A percentile compares a stretch with the other conserved stretches of the same genome.
Conservation (phyloP, 2,797 vertebrate species). For the Neosalanx taihuensis region DNA sequence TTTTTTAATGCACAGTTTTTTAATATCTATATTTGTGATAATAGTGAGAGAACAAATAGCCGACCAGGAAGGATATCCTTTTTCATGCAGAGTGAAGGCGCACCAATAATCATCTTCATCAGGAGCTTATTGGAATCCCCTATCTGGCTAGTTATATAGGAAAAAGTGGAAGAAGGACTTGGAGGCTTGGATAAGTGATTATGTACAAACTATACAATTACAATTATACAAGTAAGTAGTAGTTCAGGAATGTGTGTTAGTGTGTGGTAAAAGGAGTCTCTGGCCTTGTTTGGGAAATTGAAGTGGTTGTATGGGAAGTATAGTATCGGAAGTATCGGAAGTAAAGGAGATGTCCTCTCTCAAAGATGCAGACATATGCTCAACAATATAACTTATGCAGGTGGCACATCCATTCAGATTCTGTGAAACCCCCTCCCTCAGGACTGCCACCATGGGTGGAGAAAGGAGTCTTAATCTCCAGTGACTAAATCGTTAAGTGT, state of each 20-base stretch:
- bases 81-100: no score
- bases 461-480: slow-evolving; percentile 50
- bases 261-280: not conserved
- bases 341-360: not conserved
- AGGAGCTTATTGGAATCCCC: not conserved
- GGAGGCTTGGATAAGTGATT: no score
- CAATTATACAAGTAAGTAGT: no score
- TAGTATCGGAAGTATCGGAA: not conserved
- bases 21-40: no score
- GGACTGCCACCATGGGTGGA: slow-evolving; percentile 39
- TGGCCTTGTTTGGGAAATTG: not conserved
- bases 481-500: slow-evolving; percentile 53
- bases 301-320: not conserved
- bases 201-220: no score
- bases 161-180: not conserved
- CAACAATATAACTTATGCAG: not conserved
- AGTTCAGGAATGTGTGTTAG: not conserved
- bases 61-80: no score
- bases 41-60: no score
- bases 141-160: not conserved
- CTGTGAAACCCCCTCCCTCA: slow-evolving; percentile 29
- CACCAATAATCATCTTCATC: not conserved
- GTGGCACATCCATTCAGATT: not conserved
- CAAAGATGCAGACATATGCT: no score
- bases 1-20: no score